These are phyloP conservation scores for Nezara viridula DNA, from an alignment of 2,888 invertebrate species.

Conservation along the genomic window DNA sequence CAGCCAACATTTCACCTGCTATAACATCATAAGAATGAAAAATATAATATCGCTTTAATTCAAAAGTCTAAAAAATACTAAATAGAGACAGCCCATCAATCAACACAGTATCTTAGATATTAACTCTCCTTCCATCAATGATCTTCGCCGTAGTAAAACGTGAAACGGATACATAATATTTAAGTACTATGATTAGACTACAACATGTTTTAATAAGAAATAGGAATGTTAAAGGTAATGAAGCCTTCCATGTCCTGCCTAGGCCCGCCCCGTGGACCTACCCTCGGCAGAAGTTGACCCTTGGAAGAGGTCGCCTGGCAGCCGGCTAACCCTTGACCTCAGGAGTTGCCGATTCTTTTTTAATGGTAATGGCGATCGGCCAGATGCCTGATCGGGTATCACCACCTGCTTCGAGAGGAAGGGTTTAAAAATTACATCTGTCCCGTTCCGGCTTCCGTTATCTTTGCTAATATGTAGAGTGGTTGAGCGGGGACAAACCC, in stretches of 20 bases:
- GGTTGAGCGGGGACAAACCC: not conserved
- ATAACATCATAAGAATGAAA: no score
- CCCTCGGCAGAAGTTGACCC: not conserved
- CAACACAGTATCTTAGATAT: no score
- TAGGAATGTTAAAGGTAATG: not conserved
- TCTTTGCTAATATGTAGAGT: conserved; percentile 6
- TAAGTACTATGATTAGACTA: no score
- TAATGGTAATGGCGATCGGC: conserved; percentile 46
- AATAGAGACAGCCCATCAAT: no score
- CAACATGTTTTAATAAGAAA: no score
- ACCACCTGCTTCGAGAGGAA: not conserved
- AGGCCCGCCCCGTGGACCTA: not conserved
- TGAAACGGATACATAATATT: no score
- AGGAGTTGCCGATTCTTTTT: conserved; percentile 29
- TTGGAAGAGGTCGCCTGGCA: conserved; percentile 26
- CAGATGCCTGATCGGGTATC: conserved; percentile 57
- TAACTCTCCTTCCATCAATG: no score
- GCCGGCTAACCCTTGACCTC: conserved; percentile 35
- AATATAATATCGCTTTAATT: no score
- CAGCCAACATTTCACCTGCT: no score
- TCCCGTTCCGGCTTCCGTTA: conserved; percentile 13
- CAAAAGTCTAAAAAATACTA: no score
- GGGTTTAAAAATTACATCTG: conserved; percentile 46
- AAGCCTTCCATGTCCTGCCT: not conserved
- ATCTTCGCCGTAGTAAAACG: no score